Evolutionary conservation across 2,113 vertebrate genomes (phyloP), one percentile per base, ranked within the genome.

Genomic region (Pontoporia blainvillei): DNA sequence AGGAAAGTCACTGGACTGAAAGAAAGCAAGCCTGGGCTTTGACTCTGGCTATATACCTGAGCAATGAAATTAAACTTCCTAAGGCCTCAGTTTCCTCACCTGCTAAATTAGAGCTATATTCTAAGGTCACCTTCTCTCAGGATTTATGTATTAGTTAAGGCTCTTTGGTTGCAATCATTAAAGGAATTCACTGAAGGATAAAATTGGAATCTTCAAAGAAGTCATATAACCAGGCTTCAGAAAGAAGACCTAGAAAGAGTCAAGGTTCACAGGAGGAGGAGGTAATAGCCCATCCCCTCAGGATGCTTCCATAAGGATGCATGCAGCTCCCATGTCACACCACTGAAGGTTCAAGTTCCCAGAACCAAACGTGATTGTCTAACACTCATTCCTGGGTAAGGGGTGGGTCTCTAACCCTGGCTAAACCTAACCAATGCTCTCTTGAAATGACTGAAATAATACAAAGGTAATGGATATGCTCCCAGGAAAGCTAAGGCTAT

Each of bases 101-200:
- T 94, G 82, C 52, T 54, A 64, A 91, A 66, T 72, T 20, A 41
- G 59, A 94, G 36, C 44, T 67, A 17, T 23, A 73, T n/a, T 71
- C 52, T 7, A 15, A 54, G 31, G 46, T 52, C 66, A 29, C 39
- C 71, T 82, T 39, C 62, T 86, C 34, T 69, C 61, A 81, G 41
- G 72, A 59, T 62, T 39, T 66, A 21, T 59, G 20, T 29, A 41
- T 66, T 64, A 71, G 18, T 52, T 10, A 76, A 89, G 34, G n/a
- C 8, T 54, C 36, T 67, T 49, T 31, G 36, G 36, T 82, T 27
- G n/a, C 17, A 91, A 62, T 25, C 23, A 61, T 64, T n/a, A 69
- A 83, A 88, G 71, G n/a, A 76, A 18, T 54, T 66, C 59, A 14
- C 5, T 57, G 62, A 81, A 66, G 85, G 18, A 62, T 1, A 69